These are phyloP conservation scores for Hyposmocoma kahamanoa DNA, from an alignment of 1,140 invertebrate species.

Conservation along the genomic window DNA sequence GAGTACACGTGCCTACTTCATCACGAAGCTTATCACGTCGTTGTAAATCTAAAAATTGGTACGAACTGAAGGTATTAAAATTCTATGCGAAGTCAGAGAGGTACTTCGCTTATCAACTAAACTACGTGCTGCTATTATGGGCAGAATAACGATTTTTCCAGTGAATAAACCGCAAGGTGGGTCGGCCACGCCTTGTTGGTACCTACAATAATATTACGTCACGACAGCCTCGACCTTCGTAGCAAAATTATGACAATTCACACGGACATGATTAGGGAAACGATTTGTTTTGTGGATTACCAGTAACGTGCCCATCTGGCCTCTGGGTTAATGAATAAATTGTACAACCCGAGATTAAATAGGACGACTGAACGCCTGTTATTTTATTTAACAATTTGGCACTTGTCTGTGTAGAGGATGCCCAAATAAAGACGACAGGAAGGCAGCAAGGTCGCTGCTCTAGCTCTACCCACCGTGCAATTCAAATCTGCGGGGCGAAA, in stretches of 20 bases:
- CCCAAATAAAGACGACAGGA: conserved; percentile 9
- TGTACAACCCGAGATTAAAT: no score
- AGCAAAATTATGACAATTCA: conserved; percentile 8
- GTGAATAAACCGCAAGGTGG: conserved; percentile 29
- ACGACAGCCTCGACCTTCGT: conserved; percentile 20
- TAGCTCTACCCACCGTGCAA: conserved; percentile 1
- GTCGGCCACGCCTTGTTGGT: conserved; percentile 22
- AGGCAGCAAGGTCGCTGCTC: not conserved
- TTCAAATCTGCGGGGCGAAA: conserved; percentile 1
- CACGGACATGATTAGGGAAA: not conserved
- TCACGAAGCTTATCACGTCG: no score
- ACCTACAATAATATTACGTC: conserved; percentile 18
- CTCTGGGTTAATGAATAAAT: no score
- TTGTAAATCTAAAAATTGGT: no score
- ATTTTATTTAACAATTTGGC: not conserved
- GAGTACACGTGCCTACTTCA: no score
- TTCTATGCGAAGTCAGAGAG: no score
- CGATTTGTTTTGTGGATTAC: conserved; percentile 2
- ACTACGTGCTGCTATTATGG: conserved; percentile 11
- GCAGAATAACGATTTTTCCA: conserved; percentile 28
- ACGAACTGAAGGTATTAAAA: no score
- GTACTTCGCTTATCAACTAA: not conserved
- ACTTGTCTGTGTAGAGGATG: conserved; percentile 3
- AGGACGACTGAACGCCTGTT: no score
- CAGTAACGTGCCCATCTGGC: no score